Percentiles rank a stretch among this genome's conserved stretches.
Evolutionary conservation across 2,113 vertebrate genomes (phyloP).

Genomic region (Callospermophilus lateralis): DNA sequence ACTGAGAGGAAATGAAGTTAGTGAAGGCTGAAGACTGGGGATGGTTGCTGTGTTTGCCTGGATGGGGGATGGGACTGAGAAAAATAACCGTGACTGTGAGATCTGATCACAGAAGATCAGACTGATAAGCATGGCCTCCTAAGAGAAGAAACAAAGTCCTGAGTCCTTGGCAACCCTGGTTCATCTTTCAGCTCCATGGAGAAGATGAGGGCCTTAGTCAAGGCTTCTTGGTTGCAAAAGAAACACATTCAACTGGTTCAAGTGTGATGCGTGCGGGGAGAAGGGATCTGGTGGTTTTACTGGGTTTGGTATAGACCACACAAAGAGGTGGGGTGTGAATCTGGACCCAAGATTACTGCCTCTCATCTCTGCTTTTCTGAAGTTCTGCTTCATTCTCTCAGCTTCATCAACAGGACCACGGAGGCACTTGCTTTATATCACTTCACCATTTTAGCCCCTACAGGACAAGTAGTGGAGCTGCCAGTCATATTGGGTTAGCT

Average conservation of each 20-base stretch:
- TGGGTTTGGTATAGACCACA: background rate
- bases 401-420: background rate
- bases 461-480: background rate
- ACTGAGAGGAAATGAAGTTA: slow-evolving; percentile 16
- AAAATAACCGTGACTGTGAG: background rate
- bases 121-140: background rate
- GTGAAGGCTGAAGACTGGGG: background rate
- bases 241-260: background rate
- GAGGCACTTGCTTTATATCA: background rate
- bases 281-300: background rate
- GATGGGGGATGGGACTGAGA: background rate
- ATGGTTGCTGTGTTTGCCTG: background rate
- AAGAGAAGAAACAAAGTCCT: slow-evolving; percentile 12
- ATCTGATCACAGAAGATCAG: slow-evolving; percentile 6
- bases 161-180: background rate
- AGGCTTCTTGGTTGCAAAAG: slow-evolving; percentile 34
- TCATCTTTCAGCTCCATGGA: background rate
- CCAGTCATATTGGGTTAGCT: background rate
- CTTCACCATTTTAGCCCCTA: background rate
- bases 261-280: background rate
- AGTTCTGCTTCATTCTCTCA: slow-evolving; percentile 10
- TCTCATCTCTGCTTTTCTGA: background rate
- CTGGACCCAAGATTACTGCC: background rate
- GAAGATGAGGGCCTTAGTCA: background rate
- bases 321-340: background rate